Conservation (phyloP, 2,888 invertebrate species). For the Gisinianus flammeolus region DNA sequence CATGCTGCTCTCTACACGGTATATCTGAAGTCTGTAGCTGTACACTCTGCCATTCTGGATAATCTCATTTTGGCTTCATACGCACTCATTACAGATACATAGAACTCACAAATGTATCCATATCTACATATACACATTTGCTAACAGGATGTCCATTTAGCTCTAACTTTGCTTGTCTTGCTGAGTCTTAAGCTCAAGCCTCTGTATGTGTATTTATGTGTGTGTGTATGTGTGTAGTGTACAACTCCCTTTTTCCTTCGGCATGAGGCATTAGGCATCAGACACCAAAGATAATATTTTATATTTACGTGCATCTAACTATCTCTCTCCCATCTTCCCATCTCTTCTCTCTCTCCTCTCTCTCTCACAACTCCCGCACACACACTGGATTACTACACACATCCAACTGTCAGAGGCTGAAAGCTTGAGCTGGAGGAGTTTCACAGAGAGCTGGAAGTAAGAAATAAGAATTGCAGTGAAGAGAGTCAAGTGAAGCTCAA, state of each 20-base stretch:
- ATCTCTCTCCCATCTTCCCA: neutral
- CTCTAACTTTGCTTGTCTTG: neutral
- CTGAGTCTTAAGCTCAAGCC: neutral
- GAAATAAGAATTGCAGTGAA: too few species aligned
- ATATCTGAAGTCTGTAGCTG: neutral
- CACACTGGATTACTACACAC: neutral
- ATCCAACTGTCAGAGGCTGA: neutral
- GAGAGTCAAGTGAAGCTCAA: too few species aligned
- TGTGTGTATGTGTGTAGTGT: neutral
- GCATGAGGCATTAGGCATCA: neutral
- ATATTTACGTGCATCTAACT: neutral
- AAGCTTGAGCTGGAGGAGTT: too few species aligned
- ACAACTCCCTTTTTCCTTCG: neutral
- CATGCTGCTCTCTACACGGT: neutral
- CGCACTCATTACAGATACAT: neutral
- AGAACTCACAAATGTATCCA: neutral
- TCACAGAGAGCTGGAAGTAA: too few species aligned
- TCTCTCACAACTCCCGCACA: neutral
- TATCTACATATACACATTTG: neutral
- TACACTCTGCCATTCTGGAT: neutral
- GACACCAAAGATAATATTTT: too few species aligned
- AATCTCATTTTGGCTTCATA: neutral
- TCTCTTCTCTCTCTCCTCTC: neutral
- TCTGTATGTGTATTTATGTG: neutral
- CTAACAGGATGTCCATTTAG: neutral